A percentile compares a stretch with the other conserved stretches of the same genome.
Evolutionary conservation across 2,797 vertebrate species (phyloP).

Genomic region (Poeciliopsis presidionis): DNA sequence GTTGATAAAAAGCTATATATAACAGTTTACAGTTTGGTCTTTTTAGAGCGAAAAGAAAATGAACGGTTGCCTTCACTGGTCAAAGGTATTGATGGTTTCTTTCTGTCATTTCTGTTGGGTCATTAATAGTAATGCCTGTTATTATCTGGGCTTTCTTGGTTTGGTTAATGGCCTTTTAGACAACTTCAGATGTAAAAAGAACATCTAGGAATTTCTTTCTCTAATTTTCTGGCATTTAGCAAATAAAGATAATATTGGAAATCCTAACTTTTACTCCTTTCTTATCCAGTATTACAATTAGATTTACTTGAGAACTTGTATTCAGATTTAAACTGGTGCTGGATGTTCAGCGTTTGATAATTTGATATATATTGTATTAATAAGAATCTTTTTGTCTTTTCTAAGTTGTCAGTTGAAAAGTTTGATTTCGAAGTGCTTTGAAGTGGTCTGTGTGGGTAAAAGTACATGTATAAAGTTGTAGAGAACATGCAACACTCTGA

Average conservation of each 20-base stretch:
- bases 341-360: background rate
- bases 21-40: background rate
- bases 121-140: too few species aligned
- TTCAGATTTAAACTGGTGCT: background rate
- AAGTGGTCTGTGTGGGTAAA: background rate
- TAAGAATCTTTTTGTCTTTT: background rate
- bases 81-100: too few species aligned
- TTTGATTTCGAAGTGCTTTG: background rate
- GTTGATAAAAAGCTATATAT: background rate
- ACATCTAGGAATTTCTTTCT: too few species aligned
- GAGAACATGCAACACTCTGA: conserved; percentile 10
- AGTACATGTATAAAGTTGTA: conserved; percentile 1
- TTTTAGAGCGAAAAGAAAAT: background rate
- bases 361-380: background rate
- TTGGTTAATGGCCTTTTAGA: too few species aligned
- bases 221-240: too few species aligned
- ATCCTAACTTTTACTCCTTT: background rate
- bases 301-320: background rate
- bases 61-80: too few species aligned
- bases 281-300: background rate
- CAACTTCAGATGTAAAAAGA: too few species aligned
- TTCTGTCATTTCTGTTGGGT: too few species aligned
- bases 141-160: too few species aligned
- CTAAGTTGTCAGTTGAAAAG: background rate
- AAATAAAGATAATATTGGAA: too few species aligned